These are phyloP conservation scores for Anarhynchus alexandrinus DNA, from an alignment of 2,113 vertebrate genomes.

Conservation along the genomic window DNA sequence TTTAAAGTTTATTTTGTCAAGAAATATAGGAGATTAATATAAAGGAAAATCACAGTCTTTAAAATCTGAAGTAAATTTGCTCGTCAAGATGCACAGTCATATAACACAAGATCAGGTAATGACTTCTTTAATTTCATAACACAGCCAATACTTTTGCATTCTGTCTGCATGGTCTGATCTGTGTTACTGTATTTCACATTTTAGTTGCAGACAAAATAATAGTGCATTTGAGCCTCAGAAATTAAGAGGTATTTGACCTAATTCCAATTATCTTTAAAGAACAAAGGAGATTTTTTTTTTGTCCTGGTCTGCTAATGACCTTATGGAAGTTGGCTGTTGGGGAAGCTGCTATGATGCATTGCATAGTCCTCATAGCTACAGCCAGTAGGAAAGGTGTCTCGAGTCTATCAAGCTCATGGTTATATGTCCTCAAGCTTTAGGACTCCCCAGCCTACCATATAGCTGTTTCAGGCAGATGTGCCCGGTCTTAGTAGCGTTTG, in stretches of 20 bases:
- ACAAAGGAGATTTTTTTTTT: neutral
- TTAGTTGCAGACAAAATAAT: neutral
- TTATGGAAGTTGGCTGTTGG: neutral
- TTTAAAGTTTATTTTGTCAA: neutral
- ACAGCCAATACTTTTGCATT: neutral
- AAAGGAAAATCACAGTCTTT: neutral
- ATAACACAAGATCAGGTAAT: neutral
- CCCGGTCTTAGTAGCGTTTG: neutral
- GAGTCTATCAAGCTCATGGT: neutral
- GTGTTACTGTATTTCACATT: accelerated
- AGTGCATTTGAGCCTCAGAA: neutral
- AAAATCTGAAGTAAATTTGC: neutral
- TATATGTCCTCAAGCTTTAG: neutral
- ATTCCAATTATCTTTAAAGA: neutral
- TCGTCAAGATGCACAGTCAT: neutral
- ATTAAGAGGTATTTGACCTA: neutral
- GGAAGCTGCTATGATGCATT: neutral
- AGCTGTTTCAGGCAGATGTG: neutral
- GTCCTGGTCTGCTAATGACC: neutral
- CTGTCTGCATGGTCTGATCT: neutral
- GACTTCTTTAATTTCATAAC: neutral
- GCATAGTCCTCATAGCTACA: neutral
- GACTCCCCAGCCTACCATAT: neutral
- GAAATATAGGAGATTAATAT: neutral
- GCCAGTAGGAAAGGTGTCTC: neutral